A percentile compares a stretch with the other conserved stretches of the same genome.
These are phyloP conservation scores for Ptychadena robeensis DNA, from an alignment of 2,797 vertebrate genomes.

Conservation along the genomic window DNA sequence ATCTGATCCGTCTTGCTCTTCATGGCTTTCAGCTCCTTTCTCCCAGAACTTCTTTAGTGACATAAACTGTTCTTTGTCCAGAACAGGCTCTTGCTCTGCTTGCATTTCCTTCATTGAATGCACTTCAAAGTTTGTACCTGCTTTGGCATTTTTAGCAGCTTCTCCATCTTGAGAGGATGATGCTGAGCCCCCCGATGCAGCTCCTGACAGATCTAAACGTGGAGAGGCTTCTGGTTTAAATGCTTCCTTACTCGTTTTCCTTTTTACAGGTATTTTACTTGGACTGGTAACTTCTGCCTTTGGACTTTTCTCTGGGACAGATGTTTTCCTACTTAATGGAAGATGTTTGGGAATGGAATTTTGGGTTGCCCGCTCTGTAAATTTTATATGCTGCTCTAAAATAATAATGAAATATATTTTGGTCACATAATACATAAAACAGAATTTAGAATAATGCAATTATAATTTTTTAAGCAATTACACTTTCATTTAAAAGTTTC, in stretches of 20 bases:
- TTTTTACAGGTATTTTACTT: slow-evolving; percentile 72
- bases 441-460: not conserved
- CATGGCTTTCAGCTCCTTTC: slow-evolving; percentile 63
- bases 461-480: too few species aligned
- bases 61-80: slow-evolving; percentile 68
- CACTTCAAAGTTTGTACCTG: slow-evolving; percentile 62
- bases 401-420: not conserved
- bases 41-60: slow-evolving; percentile 74
- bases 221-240: not conserved
- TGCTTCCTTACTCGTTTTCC: slow-evolving; percentile 61
- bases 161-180: not conserved
- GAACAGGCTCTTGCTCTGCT: slow-evolving; percentile 64
- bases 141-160: slow-evolving; percentile 41
- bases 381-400: not conserved
- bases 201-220: slow-evolving; percentile 5
- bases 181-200: slow-evolving; percentile 9
- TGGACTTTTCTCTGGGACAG: slow-evolving; percentile 20
- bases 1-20: not conserved
- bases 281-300: slow-evolving; percentile 5
- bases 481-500: not conserved
- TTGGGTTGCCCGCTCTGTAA: slow-evolving; percentile 42
- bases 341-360: slow-evolving; percentile 32
- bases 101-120: slow-evolving; percentile 63
- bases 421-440: not conserved
- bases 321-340: not conserved